Evolutionary conservation across 2,113 vertebrate species (phyloP).

Genomic region (Rutilus rutilus): DNA sequence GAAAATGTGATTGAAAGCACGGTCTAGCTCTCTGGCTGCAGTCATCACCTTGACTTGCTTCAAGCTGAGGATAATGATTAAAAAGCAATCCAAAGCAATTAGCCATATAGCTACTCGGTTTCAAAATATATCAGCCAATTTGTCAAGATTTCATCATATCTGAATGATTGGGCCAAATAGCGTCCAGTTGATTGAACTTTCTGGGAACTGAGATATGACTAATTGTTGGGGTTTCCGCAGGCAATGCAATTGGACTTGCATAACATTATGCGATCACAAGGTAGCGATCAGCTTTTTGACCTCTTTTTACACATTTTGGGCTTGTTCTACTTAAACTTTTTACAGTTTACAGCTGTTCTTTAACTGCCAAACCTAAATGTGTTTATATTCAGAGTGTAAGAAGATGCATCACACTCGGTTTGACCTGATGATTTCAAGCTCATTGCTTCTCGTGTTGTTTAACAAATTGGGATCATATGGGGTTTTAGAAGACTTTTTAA

Average conservation of each 20-base stretch:
- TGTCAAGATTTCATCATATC: constrained; percentile 41
- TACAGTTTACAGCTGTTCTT: constrained; percentile 3
- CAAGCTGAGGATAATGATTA: constrained; percentile 43
- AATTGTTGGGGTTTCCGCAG: constrained; percentile 31
- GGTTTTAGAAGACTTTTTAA: background rate
- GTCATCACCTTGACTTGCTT: background rate
- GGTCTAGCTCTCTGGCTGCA: background rate
- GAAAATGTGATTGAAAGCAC: background rate
- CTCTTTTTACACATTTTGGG: background rate
- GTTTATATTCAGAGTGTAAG: background rate
- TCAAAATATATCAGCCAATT: constrained; percentile 34
- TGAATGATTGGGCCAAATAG: constrained; percentile 37
- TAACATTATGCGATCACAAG: background rate
- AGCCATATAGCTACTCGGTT: constrained; percentile 19
- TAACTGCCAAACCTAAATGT: background rate
- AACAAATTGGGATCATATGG: background rate
- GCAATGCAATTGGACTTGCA: constrained; percentile 12
- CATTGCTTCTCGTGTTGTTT: background rate
- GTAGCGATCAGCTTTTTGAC: constrained; percentile 10
- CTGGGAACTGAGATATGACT: constrained; percentile 40
- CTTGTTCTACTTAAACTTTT: background rate
- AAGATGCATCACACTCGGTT: background rate
- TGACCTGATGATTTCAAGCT: background rate
- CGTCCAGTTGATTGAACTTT: constrained; percentile 16
- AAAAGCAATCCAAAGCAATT: constrained; percentile 37